Conservation (phyloP, 2,797 vertebrate species). For the Taenioides sp. region DNA sequence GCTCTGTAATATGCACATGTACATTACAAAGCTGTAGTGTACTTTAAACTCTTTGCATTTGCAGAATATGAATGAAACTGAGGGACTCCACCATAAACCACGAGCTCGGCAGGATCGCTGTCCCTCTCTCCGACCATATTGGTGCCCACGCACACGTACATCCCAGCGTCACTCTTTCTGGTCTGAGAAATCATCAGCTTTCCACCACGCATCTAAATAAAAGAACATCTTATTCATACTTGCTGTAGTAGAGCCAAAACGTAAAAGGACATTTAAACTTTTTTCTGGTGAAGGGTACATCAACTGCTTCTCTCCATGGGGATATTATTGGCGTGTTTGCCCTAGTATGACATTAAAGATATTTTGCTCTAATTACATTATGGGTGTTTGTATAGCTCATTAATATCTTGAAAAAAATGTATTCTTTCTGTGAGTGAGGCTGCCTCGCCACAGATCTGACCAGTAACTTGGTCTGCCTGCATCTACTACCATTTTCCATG, state of each 20-base stretch:
- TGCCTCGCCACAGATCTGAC: too few relatives aligned
- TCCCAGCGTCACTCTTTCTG: constrained; percentile 92
- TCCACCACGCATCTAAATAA: constrained; percentile 87
- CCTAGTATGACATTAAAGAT: too few relatives aligned
- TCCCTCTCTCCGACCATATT: constrained; percentile 97
- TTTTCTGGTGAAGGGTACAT: too few relatives aligned
- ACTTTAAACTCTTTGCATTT: neutral
- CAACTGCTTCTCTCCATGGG: too few relatives aligned
- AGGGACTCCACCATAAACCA: constrained; percentile 88
- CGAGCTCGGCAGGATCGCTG: constrained; percentile 94
- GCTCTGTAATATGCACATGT: constrained; percentile 73
- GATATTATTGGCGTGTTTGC: too few relatives aligned
- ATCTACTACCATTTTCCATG: too few relatives aligned
- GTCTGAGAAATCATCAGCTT: constrained; percentile 97
- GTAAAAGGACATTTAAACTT: neutral
- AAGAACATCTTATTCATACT: constrained; percentile 10
- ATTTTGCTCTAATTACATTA: too few relatives aligned
- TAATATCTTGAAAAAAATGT: too few relatives aligned
- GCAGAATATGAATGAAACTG: constrained; percentile 4
- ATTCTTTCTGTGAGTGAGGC: too few relatives aligned
- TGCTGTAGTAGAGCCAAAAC: neutral
- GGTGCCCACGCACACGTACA: constrained; percentile 95
- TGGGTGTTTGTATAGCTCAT: too few relatives aligned
- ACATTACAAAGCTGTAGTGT: neutral
- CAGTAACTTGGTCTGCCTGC: too few relatives aligned